Evolutionary conservation across 1,140 invertebrate species (phyloP).

Genomic region (Lineus longissimus): DNA sequence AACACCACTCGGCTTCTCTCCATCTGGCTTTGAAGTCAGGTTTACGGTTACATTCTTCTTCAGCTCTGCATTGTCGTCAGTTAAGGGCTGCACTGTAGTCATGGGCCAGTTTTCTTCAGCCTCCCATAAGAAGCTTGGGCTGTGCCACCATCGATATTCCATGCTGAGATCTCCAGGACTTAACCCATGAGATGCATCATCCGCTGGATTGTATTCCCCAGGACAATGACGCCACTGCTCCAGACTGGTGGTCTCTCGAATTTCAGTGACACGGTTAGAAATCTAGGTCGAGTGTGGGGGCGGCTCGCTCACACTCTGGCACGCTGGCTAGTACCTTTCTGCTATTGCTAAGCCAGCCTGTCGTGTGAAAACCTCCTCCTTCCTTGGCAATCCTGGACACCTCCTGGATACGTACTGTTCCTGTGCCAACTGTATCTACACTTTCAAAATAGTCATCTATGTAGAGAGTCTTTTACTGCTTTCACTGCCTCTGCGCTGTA

Average conservation of each 20-base stretch:
- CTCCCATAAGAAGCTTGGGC: no score
- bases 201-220: not conserved
- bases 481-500: not conserved
- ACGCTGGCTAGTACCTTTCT: conserved; percentile 6
- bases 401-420: conserved; percentile 7
- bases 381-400: not conserved
- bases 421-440: conserved; percentile 1
- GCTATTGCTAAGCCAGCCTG: conserved; percentile 13
- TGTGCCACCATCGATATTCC: no score
- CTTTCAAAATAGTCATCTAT: conserved; percentile 19
- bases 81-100: no score
- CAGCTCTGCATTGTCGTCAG: no score
- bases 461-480: conserved; percentile 19
- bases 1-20: no score
- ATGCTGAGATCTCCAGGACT: not conserved
- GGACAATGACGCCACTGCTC: conserved; percentile 1
- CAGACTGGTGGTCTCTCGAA: not conserved
- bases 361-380: conserved; percentile 12
- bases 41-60: no score
- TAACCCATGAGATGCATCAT: not conserved
- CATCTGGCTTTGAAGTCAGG: no score
- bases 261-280: conserved; percentile 3
- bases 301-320: conserved; percentile 8
- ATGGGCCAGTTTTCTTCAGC: no score
- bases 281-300: not conserved